phyloP scores from a whole-genome alignment of 2,888 invertebrate species.

The Troides helena region DNA sequence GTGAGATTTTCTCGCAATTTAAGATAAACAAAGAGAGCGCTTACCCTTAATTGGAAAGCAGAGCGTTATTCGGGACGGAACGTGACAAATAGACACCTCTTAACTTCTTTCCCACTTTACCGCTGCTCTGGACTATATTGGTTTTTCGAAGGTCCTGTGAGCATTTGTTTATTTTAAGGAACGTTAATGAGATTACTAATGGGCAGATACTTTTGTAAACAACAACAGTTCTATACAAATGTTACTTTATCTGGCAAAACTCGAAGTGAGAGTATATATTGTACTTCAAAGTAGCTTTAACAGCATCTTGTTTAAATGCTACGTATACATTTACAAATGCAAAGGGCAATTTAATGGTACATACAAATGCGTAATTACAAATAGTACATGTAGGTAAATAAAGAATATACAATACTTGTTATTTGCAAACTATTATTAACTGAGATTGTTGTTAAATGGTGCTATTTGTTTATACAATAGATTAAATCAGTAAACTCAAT shows the following conservation, averaged over 20 bases:
- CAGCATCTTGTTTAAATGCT: no score
- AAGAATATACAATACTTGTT: no score
- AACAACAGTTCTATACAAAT: neutral
- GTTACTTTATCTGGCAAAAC: neutral
- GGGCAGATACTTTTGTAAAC: neutral
- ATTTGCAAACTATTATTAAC: no score
- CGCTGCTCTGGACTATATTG: constrained; percentile 72
- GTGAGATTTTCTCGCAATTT: constrained; percentile 81
- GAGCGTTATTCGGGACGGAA: constrained; percentile 78
- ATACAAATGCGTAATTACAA: no score
- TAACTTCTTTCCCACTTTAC: constrained; percentile 79
- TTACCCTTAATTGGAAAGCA: constrained; percentile 81
- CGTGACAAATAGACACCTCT: constrained; percentile 81
- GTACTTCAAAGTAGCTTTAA: no score
- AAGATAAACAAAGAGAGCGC: constrained; percentile 81
- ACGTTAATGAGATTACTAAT: constrained; percentile 61
- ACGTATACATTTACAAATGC: no score
- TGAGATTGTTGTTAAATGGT: no score
- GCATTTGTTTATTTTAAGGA: constrained; percentile 73
- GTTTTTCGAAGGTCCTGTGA: constrained; percentile 60
- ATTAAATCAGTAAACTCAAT: no score
- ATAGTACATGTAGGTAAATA: no score
- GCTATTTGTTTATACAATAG: no score
- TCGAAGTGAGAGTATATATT: no score
- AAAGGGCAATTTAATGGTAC: no score